Percentiles rank a stretch among this genome's conserved stretches.
These are phyloP conservation scores for Sipunculus nudus DNA, from an alignment of 2,888 invertebrate species.

Conservation along the genomic window DNA sequence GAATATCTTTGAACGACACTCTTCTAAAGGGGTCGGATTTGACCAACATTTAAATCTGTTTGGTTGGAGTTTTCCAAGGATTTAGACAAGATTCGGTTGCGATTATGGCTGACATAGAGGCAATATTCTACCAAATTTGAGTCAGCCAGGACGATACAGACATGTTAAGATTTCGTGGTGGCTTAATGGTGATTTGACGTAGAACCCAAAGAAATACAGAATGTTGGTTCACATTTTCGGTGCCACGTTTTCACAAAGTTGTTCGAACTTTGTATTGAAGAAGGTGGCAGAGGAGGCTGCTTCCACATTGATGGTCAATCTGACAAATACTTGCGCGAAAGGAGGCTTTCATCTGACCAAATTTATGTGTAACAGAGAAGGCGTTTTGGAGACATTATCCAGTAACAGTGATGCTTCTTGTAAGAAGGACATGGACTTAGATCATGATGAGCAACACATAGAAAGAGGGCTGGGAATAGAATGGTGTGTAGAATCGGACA, in stretches of 20 bases:
- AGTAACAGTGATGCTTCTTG: too few species aligned
- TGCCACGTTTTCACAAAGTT: conserved; percentile 5
- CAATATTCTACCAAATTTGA: conserved; percentile 28
- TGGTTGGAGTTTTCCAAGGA: conserved; percentile 23
- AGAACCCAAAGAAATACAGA: too few species aligned
- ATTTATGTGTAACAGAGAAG: neutral
- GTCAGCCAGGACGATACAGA: conserved; percentile 24
- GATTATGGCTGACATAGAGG: conserved; percentile 29
- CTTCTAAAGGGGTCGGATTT: conserved; percentile 21
- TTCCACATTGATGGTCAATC: neutral
- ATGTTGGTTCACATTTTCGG: conserved; percentile 13
- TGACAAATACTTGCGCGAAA: neutral
- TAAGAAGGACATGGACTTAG: too few species aligned
- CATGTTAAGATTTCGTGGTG: conserved; percentile 29
- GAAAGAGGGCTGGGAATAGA: neutral
- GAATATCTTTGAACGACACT: conserved; percentile 31
- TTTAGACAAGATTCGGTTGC: conserved; percentile 26
- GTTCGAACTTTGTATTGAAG: conserved; percentile 7
- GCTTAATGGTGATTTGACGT: neutral
- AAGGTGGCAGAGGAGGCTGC: neutral
- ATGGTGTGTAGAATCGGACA: neutral
- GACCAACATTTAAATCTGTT: conserved; percentile 33
- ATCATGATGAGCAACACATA: neutral
- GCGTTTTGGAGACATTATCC: too few species aligned
- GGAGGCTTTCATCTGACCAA: neutral